Conservation (phyloP, 2,888 invertebrate species). For the Carterocephalus palaemon region DNA sequence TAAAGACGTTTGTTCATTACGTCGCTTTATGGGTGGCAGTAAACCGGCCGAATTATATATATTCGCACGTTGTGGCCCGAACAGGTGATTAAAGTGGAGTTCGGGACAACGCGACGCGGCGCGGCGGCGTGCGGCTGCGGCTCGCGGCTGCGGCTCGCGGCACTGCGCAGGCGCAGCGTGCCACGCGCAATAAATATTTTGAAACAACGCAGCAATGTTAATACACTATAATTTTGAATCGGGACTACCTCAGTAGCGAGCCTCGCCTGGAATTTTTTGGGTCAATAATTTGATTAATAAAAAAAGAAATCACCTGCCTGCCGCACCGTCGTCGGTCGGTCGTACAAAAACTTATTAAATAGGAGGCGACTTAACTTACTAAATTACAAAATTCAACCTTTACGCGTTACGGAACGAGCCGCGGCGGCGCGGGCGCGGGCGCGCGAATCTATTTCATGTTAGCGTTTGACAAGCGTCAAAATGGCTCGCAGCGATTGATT, state of each 20-base stretch:
- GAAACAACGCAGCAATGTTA: constrained; percentile 62
- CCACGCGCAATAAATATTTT: constrained; percentile 63
- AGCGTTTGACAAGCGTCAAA: constrained; percentile 70
- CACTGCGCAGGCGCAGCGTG: constrained; percentile 30
- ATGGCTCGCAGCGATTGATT: constrained; percentile 58
- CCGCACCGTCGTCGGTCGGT: too few relatives aligned
- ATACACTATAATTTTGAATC: constrained; percentile 74
- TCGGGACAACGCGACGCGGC: constrained; percentile 39
- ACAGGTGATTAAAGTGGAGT: constrained; percentile 47
- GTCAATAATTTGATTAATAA: constrained; percentile 39
- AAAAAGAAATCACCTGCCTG: constrained; percentile 69
- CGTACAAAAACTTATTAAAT: constrained; percentile 72
- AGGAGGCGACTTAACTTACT: constrained; percentile 77
- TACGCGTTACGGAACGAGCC: constrained; percentile 72
- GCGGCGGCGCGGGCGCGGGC: constrained; percentile 39
- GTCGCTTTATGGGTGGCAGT: constrained; percentile 59
- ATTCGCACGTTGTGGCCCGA: constrained; percentile 60
- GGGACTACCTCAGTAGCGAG: constrained; percentile 76
- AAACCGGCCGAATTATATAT: constrained; percentile 56
- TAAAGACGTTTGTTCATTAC: constrained; percentile 74
- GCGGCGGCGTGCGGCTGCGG: constrained; percentile 29
- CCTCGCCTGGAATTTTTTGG: constrained; percentile 49
- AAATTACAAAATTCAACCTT: constrained; percentile 77
- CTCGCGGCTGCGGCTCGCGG: constrained; percentile 27
- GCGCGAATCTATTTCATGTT: constrained; percentile 64